These are phyloP conservation scores for Macquaria ambigua DNA, from an alignment of 2,113 vertebrate genomes.

Conservation along the genomic window DNA sequence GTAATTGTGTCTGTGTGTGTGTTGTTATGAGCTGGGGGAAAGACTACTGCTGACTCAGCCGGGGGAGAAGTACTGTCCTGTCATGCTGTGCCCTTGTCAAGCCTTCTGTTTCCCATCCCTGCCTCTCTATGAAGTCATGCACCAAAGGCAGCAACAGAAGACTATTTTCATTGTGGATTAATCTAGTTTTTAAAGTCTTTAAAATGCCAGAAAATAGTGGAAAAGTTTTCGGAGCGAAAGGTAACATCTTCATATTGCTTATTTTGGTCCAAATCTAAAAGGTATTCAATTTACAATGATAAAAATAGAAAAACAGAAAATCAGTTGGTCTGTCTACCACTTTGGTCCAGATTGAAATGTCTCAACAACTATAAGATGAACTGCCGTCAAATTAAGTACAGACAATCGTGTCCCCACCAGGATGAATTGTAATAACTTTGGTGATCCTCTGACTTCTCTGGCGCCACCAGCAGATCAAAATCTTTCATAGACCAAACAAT, in stretches of 20 bases:
- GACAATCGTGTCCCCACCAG: neutral
- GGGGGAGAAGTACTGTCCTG: constrained; percentile 19
- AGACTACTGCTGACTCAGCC: constrained; percentile 67
- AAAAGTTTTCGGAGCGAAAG: neutral
- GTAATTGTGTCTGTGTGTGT: neutral
- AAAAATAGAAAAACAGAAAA: neutral
- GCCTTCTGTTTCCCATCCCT: constrained; percentile 4
- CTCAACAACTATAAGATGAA: neutral
- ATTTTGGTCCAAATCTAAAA: neutral
- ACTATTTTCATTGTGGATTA: neutral
- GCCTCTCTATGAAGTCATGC: constrained; percentile 3
- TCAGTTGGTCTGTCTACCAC: neutral
- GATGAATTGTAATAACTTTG: neutral
- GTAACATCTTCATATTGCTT: neutral
- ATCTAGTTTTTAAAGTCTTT: neutral
- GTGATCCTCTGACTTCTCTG: neutral
- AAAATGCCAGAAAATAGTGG: neutral
- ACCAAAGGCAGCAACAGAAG: neutral
- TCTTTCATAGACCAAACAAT: no score
- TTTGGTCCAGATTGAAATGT: neutral
- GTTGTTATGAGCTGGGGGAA: constrained; percentile 23
- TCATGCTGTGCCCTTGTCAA: constrained; percentile 49
- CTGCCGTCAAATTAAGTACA: neutral
- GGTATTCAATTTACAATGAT: neutral
- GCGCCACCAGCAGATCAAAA: neutral